These are phyloP conservation scores for Platycercus adscitus DNA, from an alignment of 2,113 vertebrate species.

Conservation along the genomic window DNA sequence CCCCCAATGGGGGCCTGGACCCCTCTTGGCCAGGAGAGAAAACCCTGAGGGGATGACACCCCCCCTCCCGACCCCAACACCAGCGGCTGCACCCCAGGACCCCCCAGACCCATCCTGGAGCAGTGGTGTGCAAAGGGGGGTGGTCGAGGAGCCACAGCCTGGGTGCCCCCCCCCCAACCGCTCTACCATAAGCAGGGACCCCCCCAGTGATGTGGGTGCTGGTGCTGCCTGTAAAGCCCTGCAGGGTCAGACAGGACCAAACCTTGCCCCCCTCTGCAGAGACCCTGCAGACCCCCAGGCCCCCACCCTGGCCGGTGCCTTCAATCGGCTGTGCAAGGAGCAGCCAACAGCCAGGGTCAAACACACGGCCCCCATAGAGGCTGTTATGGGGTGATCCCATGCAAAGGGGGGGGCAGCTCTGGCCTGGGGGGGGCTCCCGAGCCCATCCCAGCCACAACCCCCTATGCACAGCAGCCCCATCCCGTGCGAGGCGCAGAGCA, in stretches of 20 bases:
- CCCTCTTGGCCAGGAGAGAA: fast-evolving
- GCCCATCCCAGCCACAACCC: not conserved
- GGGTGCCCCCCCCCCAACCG: not conserved
- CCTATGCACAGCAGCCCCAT: not conserved
- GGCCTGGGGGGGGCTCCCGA: not conserved
- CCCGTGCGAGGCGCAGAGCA: fast-evolving
- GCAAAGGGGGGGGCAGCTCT: not conserved
- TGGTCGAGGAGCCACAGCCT: not conserved
- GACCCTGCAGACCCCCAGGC: fast-evolving
- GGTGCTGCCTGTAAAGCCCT: not conserved
- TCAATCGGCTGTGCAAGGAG: not conserved
- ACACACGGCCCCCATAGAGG: not conserved
- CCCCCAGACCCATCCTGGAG: not conserved
- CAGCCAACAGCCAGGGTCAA: not conserved
- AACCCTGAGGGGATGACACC: not conserved
- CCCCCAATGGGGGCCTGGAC: fast-evolving
- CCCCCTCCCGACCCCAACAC: too few species aligned
- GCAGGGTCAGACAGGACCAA: not conserved
- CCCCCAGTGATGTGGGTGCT: not conserved
- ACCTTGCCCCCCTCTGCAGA: not conserved
- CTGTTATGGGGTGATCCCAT: fast-evolving
- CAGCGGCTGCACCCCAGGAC: not conserved
- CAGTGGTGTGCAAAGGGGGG: not conserved
- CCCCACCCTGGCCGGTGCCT: not conserved
- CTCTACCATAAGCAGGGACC: not conserved